Evolutionary conservation across 2,113 vertebrate genomes (phyloP), one percentile per base, ranked within the genome.

Genomic region (Oplegnathus fasciatus): DNA sequence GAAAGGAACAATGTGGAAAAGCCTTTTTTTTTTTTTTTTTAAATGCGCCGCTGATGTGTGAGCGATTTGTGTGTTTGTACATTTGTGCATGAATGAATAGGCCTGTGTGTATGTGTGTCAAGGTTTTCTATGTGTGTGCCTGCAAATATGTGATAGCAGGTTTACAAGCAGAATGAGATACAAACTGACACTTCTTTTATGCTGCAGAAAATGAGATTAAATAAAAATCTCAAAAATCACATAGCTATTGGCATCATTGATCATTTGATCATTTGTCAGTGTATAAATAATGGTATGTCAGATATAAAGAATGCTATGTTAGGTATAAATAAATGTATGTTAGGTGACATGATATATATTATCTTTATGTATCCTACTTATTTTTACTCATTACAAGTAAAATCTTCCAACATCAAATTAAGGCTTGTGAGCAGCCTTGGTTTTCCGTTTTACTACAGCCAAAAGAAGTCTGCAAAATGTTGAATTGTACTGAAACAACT

Each of bases 31-130:
- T 72, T 64, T 52, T 13, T 65, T 20, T 52, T n/a, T 40, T 37
- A 3, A 22, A 4, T 22, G 54, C 2, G 5, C 28, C 0, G 15
- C 28, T 66, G 73, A 62, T 65, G 70, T 80, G 78, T 73, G 79
- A 73, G 62, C 68, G 75, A 78, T 77, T 30, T 75, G 65, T 74
- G 37, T 74, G 62, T 70, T 70, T 78, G 48, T 75, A 48, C 40
- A 40, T 70, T 70, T 78, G 48, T 75, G 42, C 40, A 40, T 57
- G 72, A 32, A n/a, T 60, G 50, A 60, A 20, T 20, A 24, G 17
- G 44, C 40, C 6, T 57, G 26, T 57, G 10, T 62, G 1, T 55
- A 28, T 70, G 62, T 52, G 44, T 28, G 54, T 61, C 26, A 30
- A 24, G 60, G 73, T 17, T 71, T 67, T 74, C 48, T 72, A 5